These are phyloP conservation scores for Chaenogobius annularis DNA, from an alignment of 2,113 vertebrate species.

Conservation along the genomic window DNA sequence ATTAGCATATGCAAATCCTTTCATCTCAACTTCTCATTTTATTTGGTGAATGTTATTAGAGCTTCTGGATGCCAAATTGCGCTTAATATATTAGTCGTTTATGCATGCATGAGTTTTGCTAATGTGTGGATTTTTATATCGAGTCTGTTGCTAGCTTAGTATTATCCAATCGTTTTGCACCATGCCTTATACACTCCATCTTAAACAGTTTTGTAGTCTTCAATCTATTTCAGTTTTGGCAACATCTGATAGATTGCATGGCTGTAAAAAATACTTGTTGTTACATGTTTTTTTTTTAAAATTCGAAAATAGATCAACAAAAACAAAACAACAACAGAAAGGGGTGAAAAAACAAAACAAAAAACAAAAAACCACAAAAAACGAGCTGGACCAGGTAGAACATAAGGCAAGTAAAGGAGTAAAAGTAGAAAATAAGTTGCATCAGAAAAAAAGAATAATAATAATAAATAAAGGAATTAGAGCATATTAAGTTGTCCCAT, in stretches of 20 bases:
- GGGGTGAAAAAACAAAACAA: too few species aligned
- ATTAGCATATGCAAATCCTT: not conserved
- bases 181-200: not conserved
- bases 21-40: not conserved
- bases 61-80: not conserved
- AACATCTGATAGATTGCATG: not conserved
- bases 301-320: too few species aligned
- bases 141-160: not conserved
- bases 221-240: not conserved
- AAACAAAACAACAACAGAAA: too few species aligned
- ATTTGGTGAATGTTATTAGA: not conserved
- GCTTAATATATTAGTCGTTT: not conserved
- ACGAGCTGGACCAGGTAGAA: too few species aligned
- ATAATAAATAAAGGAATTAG: too few species aligned
- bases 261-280: too few species aligned
- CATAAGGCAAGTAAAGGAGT: too few species aligned
- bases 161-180: not conserved
- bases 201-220: not conserved
- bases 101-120: not conserved
- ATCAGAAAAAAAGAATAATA: too few species aligned
- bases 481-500: too few species aligned
- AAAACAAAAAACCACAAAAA: too few species aligned
- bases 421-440: too few species aligned
- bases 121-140: not conserved
- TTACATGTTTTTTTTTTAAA: too few species aligned